Conservation (phyloP, 2,797 vertebrate genomes). For the Neosilurus mollespiculum region DNA sequence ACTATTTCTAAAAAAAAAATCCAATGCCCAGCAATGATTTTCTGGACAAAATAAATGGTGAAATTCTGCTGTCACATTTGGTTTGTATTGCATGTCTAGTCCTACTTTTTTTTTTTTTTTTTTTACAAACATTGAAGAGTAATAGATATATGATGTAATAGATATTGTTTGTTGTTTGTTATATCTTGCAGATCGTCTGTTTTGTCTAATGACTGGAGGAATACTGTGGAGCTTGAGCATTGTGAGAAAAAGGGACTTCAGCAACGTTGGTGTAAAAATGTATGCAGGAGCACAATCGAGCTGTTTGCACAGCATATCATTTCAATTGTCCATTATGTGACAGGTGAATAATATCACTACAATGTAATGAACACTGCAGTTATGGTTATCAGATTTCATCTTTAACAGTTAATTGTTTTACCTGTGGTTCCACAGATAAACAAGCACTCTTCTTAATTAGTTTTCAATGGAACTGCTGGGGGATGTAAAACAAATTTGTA, state of each 20-base stretch:
- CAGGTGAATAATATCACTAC: slow-evolving; percentile 76
- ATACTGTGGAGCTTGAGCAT: slow-evolving; percentile 90
- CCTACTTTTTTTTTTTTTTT: neutral
- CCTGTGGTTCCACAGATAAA: slow-evolving; percentile 9
- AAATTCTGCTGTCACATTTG: slow-evolving; percentile 5
- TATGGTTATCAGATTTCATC: slow-evolving; percentile 4
- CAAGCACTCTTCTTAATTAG: neutral
- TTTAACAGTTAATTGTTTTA: slow-evolving; percentile 14
- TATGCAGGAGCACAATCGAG: slow-evolving; percentile 87
- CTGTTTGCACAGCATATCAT: slow-evolving; percentile 97
- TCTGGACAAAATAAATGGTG: slow-evolving; percentile 2
- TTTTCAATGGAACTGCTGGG: neutral
- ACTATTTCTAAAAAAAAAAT: neutral
- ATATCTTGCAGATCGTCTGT: slow-evolving; percentile 78
- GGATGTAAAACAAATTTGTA: neutral
- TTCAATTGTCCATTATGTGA: slow-evolving; percentile 93
- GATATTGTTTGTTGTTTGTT: slow-evolving; percentile 19
- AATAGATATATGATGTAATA: neutral
- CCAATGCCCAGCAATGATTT: neutral
- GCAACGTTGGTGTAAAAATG: slow-evolving; percentile 85
- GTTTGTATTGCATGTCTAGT: slow-evolving; percentile 29
- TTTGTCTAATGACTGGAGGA: slow-evolving; percentile 87
- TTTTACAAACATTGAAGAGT: neutral
- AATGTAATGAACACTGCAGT: neutral
- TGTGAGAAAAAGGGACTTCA: slow-evolving; percentile 92